These are phyloP conservation scores for Dasypus novemcinctus DNA, from an alignment of 2,113 vertebrate genomes.

Conservation along the genomic window DNA sequence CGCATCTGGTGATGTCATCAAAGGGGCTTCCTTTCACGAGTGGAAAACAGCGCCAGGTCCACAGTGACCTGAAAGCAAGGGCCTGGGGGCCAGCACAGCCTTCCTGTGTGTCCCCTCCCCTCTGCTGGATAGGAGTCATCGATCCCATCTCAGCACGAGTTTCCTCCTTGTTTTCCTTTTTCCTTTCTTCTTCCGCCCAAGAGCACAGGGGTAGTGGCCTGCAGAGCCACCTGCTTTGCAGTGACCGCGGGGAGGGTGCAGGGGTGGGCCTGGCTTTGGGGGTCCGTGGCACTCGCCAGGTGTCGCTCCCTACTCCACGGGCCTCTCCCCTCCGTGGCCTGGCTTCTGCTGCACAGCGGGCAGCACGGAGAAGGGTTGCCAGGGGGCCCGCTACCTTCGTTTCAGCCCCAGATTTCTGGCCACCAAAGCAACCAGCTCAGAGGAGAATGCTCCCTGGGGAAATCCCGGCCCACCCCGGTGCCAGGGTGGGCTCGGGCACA, in stretches of 20 bases:
- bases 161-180: not conserved
- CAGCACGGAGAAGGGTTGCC: not conserved
- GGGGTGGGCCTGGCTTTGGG: not conserved
- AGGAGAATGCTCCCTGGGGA: not conserved
- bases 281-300: not conserved
- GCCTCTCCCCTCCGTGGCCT: not conserved
- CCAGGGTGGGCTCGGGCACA: not conserved
- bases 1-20: not conserved
- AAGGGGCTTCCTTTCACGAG: not conserved
- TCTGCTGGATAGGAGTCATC: not conserved
- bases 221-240: not conserved
- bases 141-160: not conserved
- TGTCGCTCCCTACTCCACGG: not conserved
- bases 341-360: not conserved
- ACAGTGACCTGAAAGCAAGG: fast-evolving
- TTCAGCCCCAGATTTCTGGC: not conserved
- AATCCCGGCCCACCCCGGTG: not conserved
- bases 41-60: not conserved
- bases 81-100: not conserved
- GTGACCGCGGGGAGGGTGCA: fast-evolving
- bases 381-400: not conserved
- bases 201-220: fast-evolving
- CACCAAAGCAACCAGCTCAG: not conserved
- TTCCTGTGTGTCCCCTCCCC: not conserved
- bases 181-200: not conserved